A percentile compares a stretch with the other conserved stretches of the same genome.
These are phyloP conservation scores for Philereme vetulata DNA, from an alignment of 2,888 invertebrate genomes.

Conservation along the genomic window DNA sequence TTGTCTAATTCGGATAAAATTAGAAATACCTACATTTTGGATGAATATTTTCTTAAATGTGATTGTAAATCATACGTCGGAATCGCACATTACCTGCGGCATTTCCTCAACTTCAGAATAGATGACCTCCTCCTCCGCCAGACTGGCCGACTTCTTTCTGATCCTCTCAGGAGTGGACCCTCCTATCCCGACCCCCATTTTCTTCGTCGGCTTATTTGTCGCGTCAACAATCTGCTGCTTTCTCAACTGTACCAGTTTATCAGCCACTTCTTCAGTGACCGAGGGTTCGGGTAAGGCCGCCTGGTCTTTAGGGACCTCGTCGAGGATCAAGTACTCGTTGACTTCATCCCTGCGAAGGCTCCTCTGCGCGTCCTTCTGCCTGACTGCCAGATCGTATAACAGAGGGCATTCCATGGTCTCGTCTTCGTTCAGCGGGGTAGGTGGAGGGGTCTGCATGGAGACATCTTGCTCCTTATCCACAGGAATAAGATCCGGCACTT, in stretches of 20 bases:
- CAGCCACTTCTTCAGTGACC: constrained; percentile 45
- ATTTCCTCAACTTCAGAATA: constrained; percentile 71
- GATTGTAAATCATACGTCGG: not conserved
- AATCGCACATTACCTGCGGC: constrained; percentile 60
- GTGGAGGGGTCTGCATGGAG: constrained; percentile 5
- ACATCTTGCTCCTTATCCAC: constrained; percentile 4
- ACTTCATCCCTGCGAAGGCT: constrained; percentile 48
- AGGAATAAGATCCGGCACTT: constrained; percentile 18
- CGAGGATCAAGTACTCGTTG: constrained; percentile 63
- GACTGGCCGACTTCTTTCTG: constrained; percentile 19
- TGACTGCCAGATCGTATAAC: constrained; percentile 44
- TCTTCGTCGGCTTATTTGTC: constrained; percentile 17
- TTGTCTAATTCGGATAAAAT: too few relatives aligned
- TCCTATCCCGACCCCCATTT: constrained; percentile 28
- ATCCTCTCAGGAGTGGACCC: constrained; percentile 33
- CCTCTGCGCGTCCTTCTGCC: constrained; percentile 13
- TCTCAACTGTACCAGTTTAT: not conserved
- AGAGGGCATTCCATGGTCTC: constrained; percentile 45
- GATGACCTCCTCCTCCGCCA: constrained; percentile 59
- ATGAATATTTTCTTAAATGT: too few relatives aligned
- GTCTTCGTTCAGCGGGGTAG: not conserved
- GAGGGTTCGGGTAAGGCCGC: constrained; percentile 68
- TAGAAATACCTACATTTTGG: too few relatives aligned
- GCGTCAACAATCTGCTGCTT: constrained; percentile 18
- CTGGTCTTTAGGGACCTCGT: constrained; percentile 61